Evolutionary conservation across 1,140 invertebrate species (phyloP).

Genomic region (Rhyacophila brunnea): DNA sequence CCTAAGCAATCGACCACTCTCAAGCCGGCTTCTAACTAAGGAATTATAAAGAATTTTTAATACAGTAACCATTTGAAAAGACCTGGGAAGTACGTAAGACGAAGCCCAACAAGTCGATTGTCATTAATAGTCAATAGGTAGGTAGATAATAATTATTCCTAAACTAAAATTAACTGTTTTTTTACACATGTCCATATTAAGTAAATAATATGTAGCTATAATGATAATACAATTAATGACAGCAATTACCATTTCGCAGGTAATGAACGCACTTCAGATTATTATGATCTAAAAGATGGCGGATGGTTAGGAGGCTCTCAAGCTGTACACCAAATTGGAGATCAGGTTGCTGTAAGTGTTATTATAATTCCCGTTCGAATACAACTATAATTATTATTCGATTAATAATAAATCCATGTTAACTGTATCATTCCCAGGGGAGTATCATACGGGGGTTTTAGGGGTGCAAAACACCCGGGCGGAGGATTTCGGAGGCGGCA

Average conservation of each 20-base stretch:
- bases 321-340: constrained; percentile 31
- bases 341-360: constrained; percentile 27
- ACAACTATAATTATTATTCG: no score
- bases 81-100: not conserved
- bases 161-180: not conserved
- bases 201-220: not conserved
- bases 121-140: not conserved
- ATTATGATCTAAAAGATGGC: constrained; percentile 26
- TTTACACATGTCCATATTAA: not conserved
- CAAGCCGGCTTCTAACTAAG: no score
- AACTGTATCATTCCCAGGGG: no score
- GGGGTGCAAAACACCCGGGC: no score
- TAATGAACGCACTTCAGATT: constrained; percentile 6
- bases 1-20: no score
- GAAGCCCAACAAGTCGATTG: not conserved
- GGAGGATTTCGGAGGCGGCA: no score
- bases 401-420: no score
- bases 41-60: no score
- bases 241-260: not conserved
- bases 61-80: no score
- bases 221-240: not conserved
- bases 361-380: no score
- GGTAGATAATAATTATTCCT: not conserved
- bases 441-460: no score
- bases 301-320: constrained; percentile 38